These are phyloP conservation scores for Scophthalmus maximus DNA, from an alignment of 2,113 vertebrate genomes.

Conservation along the genomic window DNA sequence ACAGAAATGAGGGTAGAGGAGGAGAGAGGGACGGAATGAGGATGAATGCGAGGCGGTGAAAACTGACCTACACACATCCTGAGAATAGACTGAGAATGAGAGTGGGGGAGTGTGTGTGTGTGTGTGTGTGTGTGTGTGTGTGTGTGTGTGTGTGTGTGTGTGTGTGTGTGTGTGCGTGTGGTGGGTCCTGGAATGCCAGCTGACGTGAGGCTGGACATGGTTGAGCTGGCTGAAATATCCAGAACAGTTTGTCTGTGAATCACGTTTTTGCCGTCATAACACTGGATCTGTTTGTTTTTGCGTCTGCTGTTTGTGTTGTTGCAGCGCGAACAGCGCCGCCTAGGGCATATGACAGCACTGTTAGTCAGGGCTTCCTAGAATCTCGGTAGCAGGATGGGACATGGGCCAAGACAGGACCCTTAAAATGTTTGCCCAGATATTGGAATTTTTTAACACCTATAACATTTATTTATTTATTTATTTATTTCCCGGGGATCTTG, in stretches of 20 bases:
- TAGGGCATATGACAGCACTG: neutral
- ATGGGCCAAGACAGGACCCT: no score
- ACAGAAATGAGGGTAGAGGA: conserved; percentile 4
- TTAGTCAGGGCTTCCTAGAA: neutral
- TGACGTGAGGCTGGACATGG: conserved; percentile 34
- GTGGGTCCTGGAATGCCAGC: conserved; percentile 32
- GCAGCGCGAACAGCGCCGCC: neutral
- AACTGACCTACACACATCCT: conserved; percentile 23
- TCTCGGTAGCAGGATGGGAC: no score
- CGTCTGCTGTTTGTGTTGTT: neutral
- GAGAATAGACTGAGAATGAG: conserved; percentile 18
- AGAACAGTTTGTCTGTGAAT: neutral
- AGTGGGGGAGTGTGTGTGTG: conserved; percentile 4
- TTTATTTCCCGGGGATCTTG: no score
- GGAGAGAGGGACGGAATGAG: conserved; percentile 1
- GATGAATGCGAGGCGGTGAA: conserved; percentile 8
- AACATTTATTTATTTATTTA: no score
- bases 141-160: conserved; percentile 3
- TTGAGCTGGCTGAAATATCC: conserved; percentile 6
- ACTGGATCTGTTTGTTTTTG: no score
- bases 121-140: no score
- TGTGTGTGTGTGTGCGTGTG: conserved; percentile 21
- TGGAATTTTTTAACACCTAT: no score
- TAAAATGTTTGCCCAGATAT: no score
- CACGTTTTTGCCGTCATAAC: neutral